Conservation (phyloP, 2,888 invertebrate species). For the Eilema depressum region DNA sequence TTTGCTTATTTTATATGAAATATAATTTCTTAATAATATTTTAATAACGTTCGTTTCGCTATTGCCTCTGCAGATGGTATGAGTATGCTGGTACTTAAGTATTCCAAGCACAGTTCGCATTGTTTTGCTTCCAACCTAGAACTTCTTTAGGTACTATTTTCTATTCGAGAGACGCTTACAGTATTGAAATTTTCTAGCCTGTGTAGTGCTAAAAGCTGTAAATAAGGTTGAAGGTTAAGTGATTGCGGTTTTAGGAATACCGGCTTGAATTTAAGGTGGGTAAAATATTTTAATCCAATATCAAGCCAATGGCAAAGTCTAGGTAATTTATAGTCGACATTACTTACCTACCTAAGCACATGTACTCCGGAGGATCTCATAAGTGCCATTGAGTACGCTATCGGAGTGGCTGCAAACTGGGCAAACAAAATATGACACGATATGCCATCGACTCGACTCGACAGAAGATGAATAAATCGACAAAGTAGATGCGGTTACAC, state of each 20-base stretch:
- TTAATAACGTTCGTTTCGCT: neutral
- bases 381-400: too few relatives aligned
- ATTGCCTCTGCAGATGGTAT: constrained; percentile 25
- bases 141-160: constrained; percentile 40
- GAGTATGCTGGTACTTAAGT: constrained; percentile 23
- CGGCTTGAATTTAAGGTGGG: too few relatives aligned
- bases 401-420: too few relatives aligned
- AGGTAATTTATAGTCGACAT: too few relatives aligned
- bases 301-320: too few relatives aligned
- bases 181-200: constrained; percentile 38
- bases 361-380: too few relatives aligned
- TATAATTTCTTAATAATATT: neutral
- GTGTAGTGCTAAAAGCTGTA: constrained; percentile 13
- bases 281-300: too few relatives aligned
- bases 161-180: constrained; percentile 25
- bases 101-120: constrained; percentile 40
- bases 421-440: too few relatives aligned
- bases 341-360: too few relatives aligned
- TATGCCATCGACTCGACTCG: too few relatives aligned
- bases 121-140: constrained; percentile 43
- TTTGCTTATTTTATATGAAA: neutral
- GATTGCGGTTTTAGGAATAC: neutral
- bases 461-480: too few relatives aligned
- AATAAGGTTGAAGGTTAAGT: neutral
- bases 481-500: too few relatives aligned